A percentile compares a stretch with the other conserved stretches of the same genome.
phyloP scores from a whole-genome alignment of 2,113 vertebrate genomes.

The Erythrolamprus reginae region DNA sequence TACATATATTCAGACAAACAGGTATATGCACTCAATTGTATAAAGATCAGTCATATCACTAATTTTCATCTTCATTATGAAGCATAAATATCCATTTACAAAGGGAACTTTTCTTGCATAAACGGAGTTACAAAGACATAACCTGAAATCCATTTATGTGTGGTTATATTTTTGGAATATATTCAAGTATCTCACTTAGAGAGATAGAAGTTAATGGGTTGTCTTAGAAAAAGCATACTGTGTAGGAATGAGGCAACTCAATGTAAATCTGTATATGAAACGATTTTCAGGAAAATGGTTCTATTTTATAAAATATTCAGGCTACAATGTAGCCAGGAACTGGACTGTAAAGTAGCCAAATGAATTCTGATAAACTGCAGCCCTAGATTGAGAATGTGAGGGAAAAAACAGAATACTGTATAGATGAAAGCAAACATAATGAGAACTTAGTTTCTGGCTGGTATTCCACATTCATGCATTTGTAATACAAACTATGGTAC shows the following conservation, averaged over 20 bases:
- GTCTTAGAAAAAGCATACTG: background rate
- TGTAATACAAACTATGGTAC: conserved; percentile 14
- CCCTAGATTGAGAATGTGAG: background rate
- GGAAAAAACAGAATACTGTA: background rate
- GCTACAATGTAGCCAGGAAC: background rate
- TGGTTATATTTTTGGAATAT: background rate
- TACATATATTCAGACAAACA: background rate
- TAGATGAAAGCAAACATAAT: background rate
- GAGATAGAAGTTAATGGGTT: background rate
- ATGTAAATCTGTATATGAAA: background rate
- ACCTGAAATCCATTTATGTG: background rate
- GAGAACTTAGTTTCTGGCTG: conserved; percentile 15
- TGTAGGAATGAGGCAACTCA: background rate
- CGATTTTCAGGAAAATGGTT: background rate
- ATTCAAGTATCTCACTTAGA: background rate
- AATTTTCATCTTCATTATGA: background rate
- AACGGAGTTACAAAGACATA: background rate
- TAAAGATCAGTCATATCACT: background rate
- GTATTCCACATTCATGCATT: conserved; percentile 23
- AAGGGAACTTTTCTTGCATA: background rate
- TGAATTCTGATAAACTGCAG: background rate
- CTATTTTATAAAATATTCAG: background rate
- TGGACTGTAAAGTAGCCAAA: background rate
- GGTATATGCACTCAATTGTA: background rate
- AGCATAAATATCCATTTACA: background rate